A percentile compares a stretch with the other conserved stretches of the same genome.
Conservation (phyloP, 2,113 vertebrate species). For the Mobula hypostoma region DNA sequence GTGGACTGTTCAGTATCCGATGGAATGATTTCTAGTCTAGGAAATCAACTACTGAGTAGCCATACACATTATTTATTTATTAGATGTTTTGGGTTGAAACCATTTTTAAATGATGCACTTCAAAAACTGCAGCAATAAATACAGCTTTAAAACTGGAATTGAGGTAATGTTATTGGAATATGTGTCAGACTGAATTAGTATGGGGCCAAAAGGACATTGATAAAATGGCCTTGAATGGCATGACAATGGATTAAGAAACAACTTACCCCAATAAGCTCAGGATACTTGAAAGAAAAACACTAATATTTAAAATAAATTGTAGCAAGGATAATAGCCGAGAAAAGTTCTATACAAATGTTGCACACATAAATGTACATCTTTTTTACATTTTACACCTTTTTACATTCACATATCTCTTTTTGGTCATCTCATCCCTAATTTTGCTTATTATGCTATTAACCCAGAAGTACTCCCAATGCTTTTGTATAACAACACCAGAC, state of each 20-base stretch:
- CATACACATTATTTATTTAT: conserved; percentile 89
- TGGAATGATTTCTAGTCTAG: conserved; percentile 85
- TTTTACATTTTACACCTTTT: not conserved
- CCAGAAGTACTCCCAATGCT: not conserved
- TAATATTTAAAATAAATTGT: not conserved
- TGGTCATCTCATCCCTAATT: not conserved
- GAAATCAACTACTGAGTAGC: conserved; percentile 74
- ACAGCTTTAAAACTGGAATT: conserved; percentile 66
- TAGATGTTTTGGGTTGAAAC: conserved; percentile 82
- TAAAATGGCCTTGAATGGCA: conserved; percentile 67
- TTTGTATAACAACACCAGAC: not conserved
- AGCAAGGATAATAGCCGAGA: not conserved
- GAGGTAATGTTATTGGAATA: conserved; percentile 81
- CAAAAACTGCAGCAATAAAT: conserved; percentile 73
- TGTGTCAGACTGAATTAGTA: conserved; percentile 80
- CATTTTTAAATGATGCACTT: conserved; percentile 79
- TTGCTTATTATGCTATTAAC: not conserved
- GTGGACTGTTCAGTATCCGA: conserved; percentile 81
- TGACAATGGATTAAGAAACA: conserved; percentile 66
- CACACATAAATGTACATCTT: not conserved
- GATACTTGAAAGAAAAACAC: not conserved
- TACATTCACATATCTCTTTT: not conserved
- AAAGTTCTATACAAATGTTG: not conserved
- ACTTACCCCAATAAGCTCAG: conserved; percentile 68
- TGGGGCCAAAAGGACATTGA: conserved; percentile 67